Evolutionary conservation across 2,113 vertebrate genomes (phyloP), one percentile per base, ranked within the genome.

Genomic region (Gulo gulo): DNA sequence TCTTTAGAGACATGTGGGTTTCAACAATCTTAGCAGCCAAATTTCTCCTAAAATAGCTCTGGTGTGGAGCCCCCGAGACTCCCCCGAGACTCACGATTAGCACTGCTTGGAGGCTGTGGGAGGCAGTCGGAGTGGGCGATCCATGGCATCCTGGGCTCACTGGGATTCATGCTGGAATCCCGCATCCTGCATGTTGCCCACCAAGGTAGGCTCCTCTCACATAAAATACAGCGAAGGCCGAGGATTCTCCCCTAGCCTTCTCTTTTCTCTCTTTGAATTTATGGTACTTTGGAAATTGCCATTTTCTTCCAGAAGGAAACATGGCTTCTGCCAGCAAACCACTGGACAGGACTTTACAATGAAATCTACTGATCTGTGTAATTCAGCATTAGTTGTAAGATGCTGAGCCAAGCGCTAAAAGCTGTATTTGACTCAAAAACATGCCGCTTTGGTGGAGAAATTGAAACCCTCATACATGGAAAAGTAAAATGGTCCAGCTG

Each of bases 1-100:
- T 97, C 95, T 96, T 94, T 63, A 95, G 93, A 97, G 63, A 92
- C 11, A 16, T 31, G 18, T 0, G 81, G 23, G 26, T 63, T 90
- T 69, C 47, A 88, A 94, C 36, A 82, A 82, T 79, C 47, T 31
- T 20, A 39, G 29, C 26, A 96, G 81, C 47, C 86, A 89, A 42
- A 67, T 79, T 71, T 71, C 14, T 83, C 73, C 36, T 82, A 69
- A 67, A 73, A 82, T 2, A 55, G 71, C 24, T 95, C 34, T 26
- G 65, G 7, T 50, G 52, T 82, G 50, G 82, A 47, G 71, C 47
- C 65, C 61, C 45, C 12, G 5, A 83, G 50, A 11, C 29, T 50
- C 47, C 65, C 61, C 45, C 12, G 5, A 83, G 50, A 11, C 29
- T 50, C 80, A 24, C 45, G 36, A 39, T 81, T 65, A 67, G 45